A percentile compares a stretch with the other conserved stretches of the same genome.
phyloP scores from a whole-genome alignment of 1,140 invertebrate species.

The Periplaneta americana region DNA sequence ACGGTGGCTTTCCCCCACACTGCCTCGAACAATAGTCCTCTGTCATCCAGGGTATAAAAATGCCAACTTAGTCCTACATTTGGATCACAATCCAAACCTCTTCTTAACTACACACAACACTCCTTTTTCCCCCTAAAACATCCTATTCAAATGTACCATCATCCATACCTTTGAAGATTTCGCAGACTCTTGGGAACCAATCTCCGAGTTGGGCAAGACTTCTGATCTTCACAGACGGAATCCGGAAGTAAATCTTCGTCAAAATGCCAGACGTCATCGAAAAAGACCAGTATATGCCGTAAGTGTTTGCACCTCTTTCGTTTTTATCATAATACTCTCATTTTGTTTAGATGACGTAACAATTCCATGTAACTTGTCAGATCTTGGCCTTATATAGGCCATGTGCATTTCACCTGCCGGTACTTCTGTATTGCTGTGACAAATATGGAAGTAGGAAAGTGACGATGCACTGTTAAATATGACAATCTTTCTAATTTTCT shows the following conservation, averaged over 20 bases:
- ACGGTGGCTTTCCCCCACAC: background rate
- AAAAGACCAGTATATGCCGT: conserved; percentile 22
- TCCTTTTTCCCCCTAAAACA: no score
- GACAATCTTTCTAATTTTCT: no score
- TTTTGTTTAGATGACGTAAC: background rate
- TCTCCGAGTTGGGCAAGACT: background rate
- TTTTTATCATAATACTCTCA: background rate
- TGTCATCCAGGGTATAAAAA: background rate
- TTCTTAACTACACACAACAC: no score
- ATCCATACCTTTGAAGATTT: background rate
- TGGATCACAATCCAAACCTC: background rate
- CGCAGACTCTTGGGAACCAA: background rate
- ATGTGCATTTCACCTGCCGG: no score
- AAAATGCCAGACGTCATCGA: conserved; percentile 34
- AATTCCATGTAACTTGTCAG: no score
- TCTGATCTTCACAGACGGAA: no score
- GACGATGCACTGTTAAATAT: no score
- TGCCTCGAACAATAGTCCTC: background rate
- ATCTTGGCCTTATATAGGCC: no score
- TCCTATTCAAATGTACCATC: no score
- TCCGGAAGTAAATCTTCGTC: background rate
- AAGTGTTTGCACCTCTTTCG: conserved; percentile 19
- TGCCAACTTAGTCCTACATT: background rate
- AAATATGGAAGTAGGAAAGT: no score
- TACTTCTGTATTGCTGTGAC: no score